phyloP scores from a whole-genome alignment of 2,113 vertebrate genomes.

The Phrynosoma platyrhinos region DNA sequence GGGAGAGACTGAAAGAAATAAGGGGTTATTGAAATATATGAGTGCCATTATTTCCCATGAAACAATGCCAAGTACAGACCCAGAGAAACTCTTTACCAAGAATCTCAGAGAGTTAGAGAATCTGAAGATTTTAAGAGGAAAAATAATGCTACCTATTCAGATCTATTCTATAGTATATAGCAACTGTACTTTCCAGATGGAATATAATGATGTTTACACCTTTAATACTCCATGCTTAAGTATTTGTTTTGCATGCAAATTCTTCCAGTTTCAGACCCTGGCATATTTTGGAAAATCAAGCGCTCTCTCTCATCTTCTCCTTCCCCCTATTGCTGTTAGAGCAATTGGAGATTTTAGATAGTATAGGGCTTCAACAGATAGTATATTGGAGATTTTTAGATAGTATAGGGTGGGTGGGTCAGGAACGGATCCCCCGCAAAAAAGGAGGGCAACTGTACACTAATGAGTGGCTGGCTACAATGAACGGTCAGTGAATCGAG shows the following conservation, averaged over 20 bases:
- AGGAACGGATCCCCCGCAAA: too few relatives aligned
- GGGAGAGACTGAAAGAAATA: not conserved
- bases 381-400: too few relatives aligned
- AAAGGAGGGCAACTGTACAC: too few relatives aligned
- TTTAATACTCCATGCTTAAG: too few relatives aligned
- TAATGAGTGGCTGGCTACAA: too few relatives aligned
- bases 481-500: too few relatives aligned
- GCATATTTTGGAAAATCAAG: too few relatives aligned
- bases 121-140: not conserved
- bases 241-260: not conserved
- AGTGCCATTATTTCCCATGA: not conserved
- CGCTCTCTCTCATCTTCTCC: too few relatives aligned
- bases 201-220: not conserved
- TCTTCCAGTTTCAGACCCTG: not conserved
- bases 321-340: too few relatives aligned
- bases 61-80: not conserved
- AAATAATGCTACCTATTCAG: not conserved
- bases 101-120: not conserved
- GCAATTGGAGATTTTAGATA: too few relatives aligned
- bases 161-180: not conserved
- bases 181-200: not conserved
- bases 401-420: too few relatives aligned
- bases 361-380: too few relatives aligned
- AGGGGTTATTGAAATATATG: not conserved
- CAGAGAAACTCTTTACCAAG: not conserved